Percentiles rank a stretch among this genome's conserved stretches.
Evolutionary conservation across 2,797 vertebrate genomes (phyloP).

Genomic region (Anabas testudineus): DNA sequence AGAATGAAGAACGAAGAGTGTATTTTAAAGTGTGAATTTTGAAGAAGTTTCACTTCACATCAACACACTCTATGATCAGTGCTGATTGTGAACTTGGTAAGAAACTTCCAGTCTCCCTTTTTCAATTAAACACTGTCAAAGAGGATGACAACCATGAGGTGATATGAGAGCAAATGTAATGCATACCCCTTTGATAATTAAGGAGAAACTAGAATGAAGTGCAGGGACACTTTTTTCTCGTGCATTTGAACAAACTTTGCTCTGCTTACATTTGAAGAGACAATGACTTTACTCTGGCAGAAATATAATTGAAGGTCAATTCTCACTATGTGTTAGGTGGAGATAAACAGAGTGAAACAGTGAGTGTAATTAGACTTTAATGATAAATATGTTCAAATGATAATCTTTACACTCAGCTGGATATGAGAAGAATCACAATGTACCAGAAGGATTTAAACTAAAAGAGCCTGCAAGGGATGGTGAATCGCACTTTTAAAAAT

Average conservation of each 20-base stretch:
- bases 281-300: constrained; percentile 35
- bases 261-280: constrained; percentile 54
- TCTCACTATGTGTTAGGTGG: constrained; percentile 14
- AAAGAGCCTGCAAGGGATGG: not conserved
- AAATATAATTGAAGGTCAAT: constrained; percentile 56
- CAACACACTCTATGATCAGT: constrained; percentile 53
- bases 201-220: constrained; percentile 32
- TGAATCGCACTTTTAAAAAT: constrained; percentile 16
- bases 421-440: constrained; percentile 21
- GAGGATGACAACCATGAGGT: constrained; percentile 55
- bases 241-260: constrained; percentile 51
- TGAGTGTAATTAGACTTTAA: constrained; percentile 17
- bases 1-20: constrained; percentile 13
- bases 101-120: constrained; percentile 47
- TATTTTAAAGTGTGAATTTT: constrained; percentile 22
- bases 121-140: constrained; percentile 66
- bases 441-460: not conserved
- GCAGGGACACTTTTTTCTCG: constrained; percentile 25
- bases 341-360: constrained; percentile 14
- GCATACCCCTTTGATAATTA: constrained; percentile 58
- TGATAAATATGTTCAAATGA: constrained; percentile 23
- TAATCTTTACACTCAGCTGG: constrained; percentile 35
- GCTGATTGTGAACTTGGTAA: constrained; percentile 45
- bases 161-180: constrained; percentile 45
- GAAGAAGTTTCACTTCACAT: constrained; percentile 46